A percentile compares a stretch with the other conserved stretches of the same genome.
Conservation (phyloP, 2,888 invertebrate species). For the Ametastegia equiseti region DNA sequence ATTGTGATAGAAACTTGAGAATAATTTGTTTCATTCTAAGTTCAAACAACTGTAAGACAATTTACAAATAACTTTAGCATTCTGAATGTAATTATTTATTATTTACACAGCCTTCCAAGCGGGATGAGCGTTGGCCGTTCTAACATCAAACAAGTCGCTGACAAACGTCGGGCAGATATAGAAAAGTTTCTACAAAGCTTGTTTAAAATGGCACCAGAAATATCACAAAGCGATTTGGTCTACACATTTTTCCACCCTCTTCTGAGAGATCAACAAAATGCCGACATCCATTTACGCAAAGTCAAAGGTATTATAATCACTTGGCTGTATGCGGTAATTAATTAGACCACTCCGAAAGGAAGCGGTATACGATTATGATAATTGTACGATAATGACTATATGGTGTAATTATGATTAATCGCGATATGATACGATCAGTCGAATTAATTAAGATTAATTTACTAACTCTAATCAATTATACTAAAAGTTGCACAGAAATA, state of each 20-base stretch:
- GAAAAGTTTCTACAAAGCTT: conserved; percentile 92
- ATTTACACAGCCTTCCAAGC: conserved; percentile 80
- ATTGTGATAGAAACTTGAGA: neutral
- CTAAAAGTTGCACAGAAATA: neutral
- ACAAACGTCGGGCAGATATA: conserved; percentile 92
- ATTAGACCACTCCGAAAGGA: too few species aligned
- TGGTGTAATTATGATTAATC: neutral
- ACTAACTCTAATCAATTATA: too few species aligned
- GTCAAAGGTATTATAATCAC: conserved; percentile 82
- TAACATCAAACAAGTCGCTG: conserved; percentile 96
- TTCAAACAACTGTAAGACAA: neutral
- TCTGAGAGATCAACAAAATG: conserved; percentile 94
- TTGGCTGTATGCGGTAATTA: neutral
- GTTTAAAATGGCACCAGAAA: conserved; percentile 93
- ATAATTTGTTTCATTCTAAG: neutral
- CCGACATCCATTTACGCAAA: conserved; percentile 87
- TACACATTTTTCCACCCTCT: conserved; percentile 99
- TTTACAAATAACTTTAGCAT: neutral
- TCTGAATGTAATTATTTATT: conserved; percentile 49
- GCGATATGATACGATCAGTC: neutral
- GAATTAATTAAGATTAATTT: neutral
- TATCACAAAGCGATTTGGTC: conserved; percentile 96
- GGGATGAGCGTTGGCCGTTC: conserved; percentile 93
- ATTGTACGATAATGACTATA: neutral
- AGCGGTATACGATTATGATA: too few species aligned